Evolutionary conservation across 2,797 vertebrate species (phyloP), one percentile per base, ranked within the genome.

Genomic region (Sylvia borin): DNA sequence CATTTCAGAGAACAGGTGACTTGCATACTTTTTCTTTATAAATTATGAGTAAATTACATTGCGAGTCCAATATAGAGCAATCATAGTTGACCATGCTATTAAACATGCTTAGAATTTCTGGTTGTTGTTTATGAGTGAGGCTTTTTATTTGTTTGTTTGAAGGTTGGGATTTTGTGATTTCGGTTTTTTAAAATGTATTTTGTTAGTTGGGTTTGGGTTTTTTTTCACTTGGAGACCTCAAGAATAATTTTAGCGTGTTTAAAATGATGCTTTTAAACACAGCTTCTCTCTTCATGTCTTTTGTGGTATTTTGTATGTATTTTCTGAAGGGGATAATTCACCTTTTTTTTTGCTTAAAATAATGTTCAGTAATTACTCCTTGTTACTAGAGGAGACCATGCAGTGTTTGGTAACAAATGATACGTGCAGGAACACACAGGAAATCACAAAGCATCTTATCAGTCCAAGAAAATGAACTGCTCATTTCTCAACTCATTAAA

Each of bases 1-100:
- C 51, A 65, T 96, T 92, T 95, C 91, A 76, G 67, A 34, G 55
- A 92, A 68, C 95, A 95, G 94, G 92, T 96, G 96, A 96, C 91
- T 71, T 71, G 64, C 85, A 74, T 90, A 51, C 42, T 88, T 72
- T 58, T 84, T 79, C 42, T 60, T 79, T 70, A 88, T 96, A 95
- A 96, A 95, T 95, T 88, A 93, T 83, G 14, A 89, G 64, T 88
- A 90, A 96, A 96, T 82, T 85, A 71, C 77, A 32, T 70, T 87
- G 71, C 51, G 67, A 88, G 53, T 85, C 60, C 50, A 71, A 9
- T 86, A 66, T 43, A 86, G 50, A 79, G 27, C 71, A 66, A 40
- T 88, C 64, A 42, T 60, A 66, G 42, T 16, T 85, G 67, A 64
- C 61, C 8, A 5, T 71, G 48, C 34, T 78, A 57, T 84, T 84